phyloP scores from a whole-genome alignment of 2,888 invertebrate species.

The Tetheella fluctuosa region DNA sequence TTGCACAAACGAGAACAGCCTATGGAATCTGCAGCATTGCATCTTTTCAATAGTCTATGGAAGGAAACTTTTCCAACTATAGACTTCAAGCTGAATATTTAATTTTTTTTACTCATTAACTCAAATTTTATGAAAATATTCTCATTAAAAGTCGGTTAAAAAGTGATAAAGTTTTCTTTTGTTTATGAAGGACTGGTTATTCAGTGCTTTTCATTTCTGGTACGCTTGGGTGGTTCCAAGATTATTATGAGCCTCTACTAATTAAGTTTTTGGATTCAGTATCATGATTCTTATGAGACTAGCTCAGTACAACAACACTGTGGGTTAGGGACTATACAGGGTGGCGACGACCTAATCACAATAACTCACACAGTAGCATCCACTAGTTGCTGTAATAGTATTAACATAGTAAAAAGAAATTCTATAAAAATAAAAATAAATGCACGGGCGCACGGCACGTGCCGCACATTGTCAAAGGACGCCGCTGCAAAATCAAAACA shows the following conservation, averaged over 20 bases:
- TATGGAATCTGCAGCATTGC: conserved; percentile 51
- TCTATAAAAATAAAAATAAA: no score
- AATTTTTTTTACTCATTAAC: conserved; percentile 57
- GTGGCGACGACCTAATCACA: no score
- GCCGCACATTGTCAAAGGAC: no score
- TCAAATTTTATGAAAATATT: conserved; percentile 41
- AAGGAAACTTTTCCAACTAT: conserved; percentile 53
- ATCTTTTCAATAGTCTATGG: conserved; percentile 56
- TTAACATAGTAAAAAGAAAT: no score
- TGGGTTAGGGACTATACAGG: no score
- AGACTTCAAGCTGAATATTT: conserved; percentile 37
- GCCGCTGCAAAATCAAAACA: no score
- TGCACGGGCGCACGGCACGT: no score
- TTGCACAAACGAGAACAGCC: conserved; percentile 27
- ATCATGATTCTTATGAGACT: no score
- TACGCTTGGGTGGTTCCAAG: background rate
- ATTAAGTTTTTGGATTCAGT: background rate
- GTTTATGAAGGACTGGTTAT: conserved; percentile 14
- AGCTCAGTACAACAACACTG: no score
- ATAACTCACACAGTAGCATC: no score
- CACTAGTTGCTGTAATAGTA: no score
- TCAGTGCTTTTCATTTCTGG: background rate
- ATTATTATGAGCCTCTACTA: background rate
- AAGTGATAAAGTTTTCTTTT: conserved; percentile 20
- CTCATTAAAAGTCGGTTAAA: no score